Base-by-base conservation (phyloP, 2,888 invertebrate genomes). In the Lagria hirta region DNA sequence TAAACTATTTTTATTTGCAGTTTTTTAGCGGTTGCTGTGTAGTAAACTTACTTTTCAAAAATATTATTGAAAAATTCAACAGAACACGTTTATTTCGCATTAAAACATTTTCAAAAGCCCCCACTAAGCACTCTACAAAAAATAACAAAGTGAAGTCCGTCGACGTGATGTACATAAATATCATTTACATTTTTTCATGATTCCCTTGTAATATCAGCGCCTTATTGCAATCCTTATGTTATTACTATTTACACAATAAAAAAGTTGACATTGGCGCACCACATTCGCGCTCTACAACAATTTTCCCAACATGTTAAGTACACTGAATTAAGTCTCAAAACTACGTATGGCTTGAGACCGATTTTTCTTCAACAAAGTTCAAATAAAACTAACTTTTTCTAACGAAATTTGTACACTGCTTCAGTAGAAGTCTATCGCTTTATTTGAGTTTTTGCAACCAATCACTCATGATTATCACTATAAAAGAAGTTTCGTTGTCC, bases 401-500 rank as follows among this genome's bases (percentile, higher is more conserved):
- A 48, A 48, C 48, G 37, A 47, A 30, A 43, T 48, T 48, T 48
- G 48, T 43, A 48, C 43, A 48, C 40, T 44, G 48, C 37, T 43
- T 38, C 48, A 11, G 4, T 14, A 18, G 48, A 48, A 43, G 48
- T 43, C 46, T 37, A 8, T 24, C 28, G 23, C 20, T 14, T 26
- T 34, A 34, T 22, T 40, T 40, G 26, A 30, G 10, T 21, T 28
- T 13, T 37, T 24, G 20, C 14, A 17, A 37, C 26, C 27, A 10
- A 41, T 54, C 49, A 49, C 48, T 45, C 43, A 43, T 46, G 36
- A 38, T 52, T 55, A 54, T 60, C 59, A 58, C 60, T 57, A 54
- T 55, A 59, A 49, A 57, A 48, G 41, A 52, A 50, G 42, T 43
- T 58, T 60, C 61, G 59, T 60, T 63, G 62, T 55, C 57, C 62